Base-by-base conservation (phyloP, 1,140 invertebrate genomes). In the Cheumatopsyche charites region DNA sequence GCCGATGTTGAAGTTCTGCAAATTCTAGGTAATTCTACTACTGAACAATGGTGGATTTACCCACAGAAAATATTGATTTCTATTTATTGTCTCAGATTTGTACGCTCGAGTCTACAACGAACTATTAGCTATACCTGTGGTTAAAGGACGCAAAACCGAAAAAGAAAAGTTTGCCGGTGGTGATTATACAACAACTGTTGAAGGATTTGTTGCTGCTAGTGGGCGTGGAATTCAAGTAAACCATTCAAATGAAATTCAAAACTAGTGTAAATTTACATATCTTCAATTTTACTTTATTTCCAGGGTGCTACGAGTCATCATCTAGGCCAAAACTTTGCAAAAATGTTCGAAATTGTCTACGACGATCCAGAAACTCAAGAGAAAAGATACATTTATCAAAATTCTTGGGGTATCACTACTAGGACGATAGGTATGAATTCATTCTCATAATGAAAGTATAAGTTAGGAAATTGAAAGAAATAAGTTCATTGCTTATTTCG, bases 151-250 rank as follows among this genome's bases (percentile, higher is more conserved):
- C 17, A 99, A 99, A 86, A 98, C 97, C 0, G 96, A 99, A 82
- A 99, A 99, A 82, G 98, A 99, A 84, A 98, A 99, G 80, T 99
- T 99, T 85, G 97, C 98, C 42, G 98, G 98, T 58, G 96, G 94
- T 36, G 95, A 98, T 82, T 99, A 94, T 79, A 99, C 98, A 0
- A 97, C 96, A 0, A 99, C 98, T 0, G 94, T 98, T 1, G 98
- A 99, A 83, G 96, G 92, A 0, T 99, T 94, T 82, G 90, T 99
- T 58, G 90, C 95, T 0, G 94, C 94, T 1, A 98, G 94, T 80
- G 98, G 98, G 0, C 86, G 97, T 61, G 97, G 90, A 5, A 96
- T 99, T 78, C 97, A 99, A 82, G 82, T 83, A 45, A 67, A 17
- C 26, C 13, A 43, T 15, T 43, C 36, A 12, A n/a, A n/a, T n/a